Conservation (phyloP, 2,888 invertebrate species). For the Oscheius sp. region DNA sequence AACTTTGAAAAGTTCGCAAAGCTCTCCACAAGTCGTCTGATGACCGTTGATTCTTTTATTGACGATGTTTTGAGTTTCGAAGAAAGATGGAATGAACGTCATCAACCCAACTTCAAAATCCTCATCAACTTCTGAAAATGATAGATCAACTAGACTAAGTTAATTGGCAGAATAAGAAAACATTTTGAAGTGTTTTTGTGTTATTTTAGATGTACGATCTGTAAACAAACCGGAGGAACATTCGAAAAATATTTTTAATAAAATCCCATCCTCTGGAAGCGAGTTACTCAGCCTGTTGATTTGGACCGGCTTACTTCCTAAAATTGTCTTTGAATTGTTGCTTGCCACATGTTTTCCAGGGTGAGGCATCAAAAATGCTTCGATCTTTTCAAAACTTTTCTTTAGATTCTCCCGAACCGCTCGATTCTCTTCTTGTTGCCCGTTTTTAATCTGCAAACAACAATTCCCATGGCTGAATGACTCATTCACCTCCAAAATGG, state of each 20-base stretch:
- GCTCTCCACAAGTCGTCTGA: conserved; percentile 87
- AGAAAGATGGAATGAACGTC: conserved; percentile 85
- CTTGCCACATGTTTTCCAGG: conserved; percentile 94
- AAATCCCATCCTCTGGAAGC: too few species aligned
- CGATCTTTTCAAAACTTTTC: conserved; percentile 90
- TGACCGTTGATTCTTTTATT: conserved; percentile 93
- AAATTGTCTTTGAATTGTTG: conserved; percentile 73
- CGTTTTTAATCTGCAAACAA: neutral
- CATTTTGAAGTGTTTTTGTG: too few species aligned
- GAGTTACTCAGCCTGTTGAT: too few species aligned
- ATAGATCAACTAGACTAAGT: too few species aligned
- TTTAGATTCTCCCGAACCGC: conserved; percentile 73
- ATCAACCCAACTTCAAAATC: conserved; percentile 89
- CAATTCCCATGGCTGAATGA: neutral
- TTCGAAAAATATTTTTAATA: too few species aligned
- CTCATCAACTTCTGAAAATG: conserved; percentile 79
- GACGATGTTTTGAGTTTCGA: conserved; percentile 87
- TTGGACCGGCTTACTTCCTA: conserved; percentile 75
- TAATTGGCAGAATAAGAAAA: too few species aligned
- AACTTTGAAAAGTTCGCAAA: conserved; percentile 90
- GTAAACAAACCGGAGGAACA: too few species aligned
- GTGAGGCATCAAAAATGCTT: conserved; percentile 96
- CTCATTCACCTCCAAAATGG: conserved; percentile 76
- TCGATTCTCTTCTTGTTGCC: neutral
- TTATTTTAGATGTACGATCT: too few species aligned